Base-by-base conservation (phyloP, 2,113 vertebrate genomes). In the Gopherus evgoodei region DNA sequence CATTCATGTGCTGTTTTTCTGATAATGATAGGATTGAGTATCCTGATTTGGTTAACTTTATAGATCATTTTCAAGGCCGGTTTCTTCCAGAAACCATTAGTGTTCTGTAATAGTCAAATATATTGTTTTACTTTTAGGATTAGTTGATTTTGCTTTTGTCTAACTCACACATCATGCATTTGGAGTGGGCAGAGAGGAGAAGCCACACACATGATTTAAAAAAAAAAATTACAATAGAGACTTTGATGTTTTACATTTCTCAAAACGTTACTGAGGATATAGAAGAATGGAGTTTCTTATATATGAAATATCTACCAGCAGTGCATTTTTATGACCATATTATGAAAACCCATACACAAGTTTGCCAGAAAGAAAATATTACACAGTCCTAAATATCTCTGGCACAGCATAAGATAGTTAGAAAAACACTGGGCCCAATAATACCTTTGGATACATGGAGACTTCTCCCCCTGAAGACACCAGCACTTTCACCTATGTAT, bases 71-170 rank as follows among this genome's bases (percentile, higher is more conserved):
- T 98, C 96, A 98, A 96, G 76, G 98, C 98, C 0, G 98, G 98
- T 95, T 98, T 98, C 96, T 98, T 98, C 98, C 98, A 99, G 95
- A 98, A 99, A 44, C 97, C 98, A 65, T 96, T 95, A 14, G 92
- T 96, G 3, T 91, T 98, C 98, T 99, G 95, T 81, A 97, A 98
- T 38, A 91, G 87, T 53, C 5, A 81, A 94, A 97, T 6, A 90
- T 0, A 16, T 2, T 69, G 93, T 86, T 88, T 72, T 89, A 79
- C 1, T 1, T 25, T 19, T 47, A 69, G 31, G 7, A 90, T 9
- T 19, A 82, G 13, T 0, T 79, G 17, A 38, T 52, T 93, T 78
- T 81, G 29, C 2, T 38, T 96, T 88, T 82, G 9, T 69, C 16
- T 78, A 91, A 81, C 3, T 14, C 65, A 72, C 35, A 19, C 9